These are phyloP conservation scores for Thereva nobilitata DNA, from an alignment of 2,888 invertebrate species.

Conservation along the genomic window DNA sequence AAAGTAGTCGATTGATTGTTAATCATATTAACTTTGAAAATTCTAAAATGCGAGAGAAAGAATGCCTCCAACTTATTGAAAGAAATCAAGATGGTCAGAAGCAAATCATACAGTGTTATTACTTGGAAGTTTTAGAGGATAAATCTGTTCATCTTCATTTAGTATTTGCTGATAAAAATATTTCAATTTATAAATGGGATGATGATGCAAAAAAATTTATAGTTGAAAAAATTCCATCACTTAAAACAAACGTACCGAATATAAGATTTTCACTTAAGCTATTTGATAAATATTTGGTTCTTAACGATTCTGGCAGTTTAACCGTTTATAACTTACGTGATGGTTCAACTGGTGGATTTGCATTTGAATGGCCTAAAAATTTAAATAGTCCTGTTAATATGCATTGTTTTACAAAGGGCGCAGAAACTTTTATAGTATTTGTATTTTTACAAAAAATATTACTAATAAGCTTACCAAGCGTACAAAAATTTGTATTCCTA, in stretches of 20 bases:
- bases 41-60: slow-evolving; percentile 30
- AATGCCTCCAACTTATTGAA: slow-evolving; percentile 34
- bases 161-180: slow-evolving; percentile 50
- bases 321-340: slow-evolving; percentile 48
- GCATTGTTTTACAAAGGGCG: slow-evolving; percentile 25
- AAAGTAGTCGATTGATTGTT: slow-evolving; percentile 42
- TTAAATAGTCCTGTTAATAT: slow-evolving; percentile 40
- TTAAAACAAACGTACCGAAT: slow-evolving; percentile 44
- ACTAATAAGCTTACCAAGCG: slow-evolving; percentile 44
- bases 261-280: slow-evolving; percentile 49
- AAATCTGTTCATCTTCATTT: slow-evolving; percentile 47
- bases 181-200: slow-evolving; percentile 51
- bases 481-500: slow-evolving; percentile 40
- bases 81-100: slow-evolving; percentile 11
- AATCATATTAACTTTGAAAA: slow-evolving; percentile 39
- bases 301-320: slow-evolving; percentile 46
- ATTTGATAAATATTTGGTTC: slow-evolving; percentile 48
- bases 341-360: slow-evolving; percentile 43
- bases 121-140: slow-evolving; percentile 15
- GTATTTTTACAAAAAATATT: slow-evolving; percentile 47
- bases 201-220: slow-evolving; percentile 45
- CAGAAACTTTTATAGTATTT: slow-evolving; percentile 43
- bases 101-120: not conserved
- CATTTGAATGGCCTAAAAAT: slow-evolving; percentile 45
- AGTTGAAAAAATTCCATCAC: slow-evolving; percentile 42